Evolutionary conservation across 2,888 invertebrate species (phyloP).

Genomic region (Branchipolynoe longqiensis): DNA sequence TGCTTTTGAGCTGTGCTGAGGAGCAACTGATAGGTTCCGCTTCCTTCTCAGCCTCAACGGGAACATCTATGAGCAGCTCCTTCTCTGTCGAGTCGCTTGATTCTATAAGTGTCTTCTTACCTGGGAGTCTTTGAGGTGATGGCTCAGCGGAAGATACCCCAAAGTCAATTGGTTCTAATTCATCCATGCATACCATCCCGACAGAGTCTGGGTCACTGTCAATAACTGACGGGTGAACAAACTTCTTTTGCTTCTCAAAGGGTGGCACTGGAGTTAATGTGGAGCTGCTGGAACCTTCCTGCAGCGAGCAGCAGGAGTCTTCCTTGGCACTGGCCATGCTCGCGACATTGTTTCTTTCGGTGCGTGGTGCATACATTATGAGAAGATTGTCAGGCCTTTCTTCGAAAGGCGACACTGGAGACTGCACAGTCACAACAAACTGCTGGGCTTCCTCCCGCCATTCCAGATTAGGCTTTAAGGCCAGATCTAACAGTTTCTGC

Average conservation of each 20-base stretch:
- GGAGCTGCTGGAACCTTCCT: background rate
- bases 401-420: slow-evolving; percentile 10
- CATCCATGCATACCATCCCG: slow-evolving; percentile 49
- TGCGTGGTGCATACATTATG: slow-evolving; percentile 7
- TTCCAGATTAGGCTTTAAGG: slow-evolving; percentile 24
- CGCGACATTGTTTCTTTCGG: background rate
- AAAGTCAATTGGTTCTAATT: slow-evolving; percentile 45
- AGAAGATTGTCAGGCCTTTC: slow-evolving; percentile 30
- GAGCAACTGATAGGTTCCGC: background rate
- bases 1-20: background rate
- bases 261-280: background rate
- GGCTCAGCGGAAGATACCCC: slow-evolving; percentile 36
- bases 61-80: background rate
- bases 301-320: background rate
- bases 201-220: slow-evolving; percentile 47
- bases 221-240: slow-evolving; percentile 29
- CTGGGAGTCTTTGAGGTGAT: background rate
- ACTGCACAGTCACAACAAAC: slow-evolving; percentile 26
- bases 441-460: slow-evolving; percentile 40
- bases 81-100: too few relatives aligned
- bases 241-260: slow-evolving; percentile 38
- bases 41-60: background rate
- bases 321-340: background rate
- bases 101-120: too few relatives aligned
- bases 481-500: slow-evolving; percentile 22